Percentiles rank a stretch among this genome's conserved stretches.
Conservation (phyloP, 2,113 vertebrate species). For the Condylura cristata region DNA sequence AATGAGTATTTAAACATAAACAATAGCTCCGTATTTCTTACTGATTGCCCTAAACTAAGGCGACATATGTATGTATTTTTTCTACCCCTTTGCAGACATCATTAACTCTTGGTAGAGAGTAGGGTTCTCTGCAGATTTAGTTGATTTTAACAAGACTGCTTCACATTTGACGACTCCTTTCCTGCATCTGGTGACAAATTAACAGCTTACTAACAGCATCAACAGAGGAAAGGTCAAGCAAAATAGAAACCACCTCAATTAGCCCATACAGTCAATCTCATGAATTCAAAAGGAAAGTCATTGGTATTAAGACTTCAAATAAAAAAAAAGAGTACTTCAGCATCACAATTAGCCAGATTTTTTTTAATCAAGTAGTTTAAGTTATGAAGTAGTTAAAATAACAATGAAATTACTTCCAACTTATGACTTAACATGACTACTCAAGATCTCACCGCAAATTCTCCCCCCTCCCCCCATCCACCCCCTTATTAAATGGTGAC, state of each 20-base stretch:
- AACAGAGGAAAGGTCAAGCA: background rate
- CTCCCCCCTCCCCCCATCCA: background rate
- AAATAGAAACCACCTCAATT: slow-evolving; percentile 11
- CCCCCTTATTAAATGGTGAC: background rate
- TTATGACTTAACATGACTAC: background rate
- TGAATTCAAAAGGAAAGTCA: slow-evolving; percentile 47
- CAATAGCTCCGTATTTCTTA: slow-evolving; percentile 34
- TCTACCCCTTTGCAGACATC: background rate
- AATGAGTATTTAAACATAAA: slow-evolving; percentile 30
- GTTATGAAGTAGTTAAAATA: slow-evolving; percentile 37
- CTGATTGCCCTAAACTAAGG: slow-evolving; percentile 7
- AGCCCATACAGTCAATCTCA: background rate
- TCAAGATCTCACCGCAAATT: background rate
- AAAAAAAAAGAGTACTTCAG: background rate
- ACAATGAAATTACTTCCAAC: slow-evolving; percentile 44
- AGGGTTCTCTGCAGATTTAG: background rate
- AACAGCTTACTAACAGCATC: background rate
- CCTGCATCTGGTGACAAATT: background rate
- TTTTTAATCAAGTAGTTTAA: background rate
- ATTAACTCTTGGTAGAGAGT: background rate
- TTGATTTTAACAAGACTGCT: background rate
- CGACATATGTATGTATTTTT: background rate
- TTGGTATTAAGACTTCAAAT: slow-evolving; percentile 1
- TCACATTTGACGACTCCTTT: background rate
- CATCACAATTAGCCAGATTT: background rate